These are phyloP conservation scores for Alca torda DNA, from an alignment of 2,797 vertebrate genomes.

Conservation along the genomic window DNA sequence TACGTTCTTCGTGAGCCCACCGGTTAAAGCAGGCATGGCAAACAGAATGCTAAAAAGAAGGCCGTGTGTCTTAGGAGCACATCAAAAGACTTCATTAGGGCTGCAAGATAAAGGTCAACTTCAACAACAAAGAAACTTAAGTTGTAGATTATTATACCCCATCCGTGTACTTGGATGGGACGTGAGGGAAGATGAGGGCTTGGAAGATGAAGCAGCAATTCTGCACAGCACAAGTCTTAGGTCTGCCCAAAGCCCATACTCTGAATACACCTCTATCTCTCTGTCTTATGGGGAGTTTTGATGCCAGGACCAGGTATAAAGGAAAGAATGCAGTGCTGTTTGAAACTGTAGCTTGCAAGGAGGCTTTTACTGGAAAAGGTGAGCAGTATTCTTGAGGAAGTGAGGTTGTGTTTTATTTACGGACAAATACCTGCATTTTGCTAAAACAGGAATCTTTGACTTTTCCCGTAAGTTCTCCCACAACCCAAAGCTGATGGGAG, in stretches of 20 bases:
- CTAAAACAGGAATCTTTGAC: neutral
- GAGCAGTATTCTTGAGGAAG: neutral
- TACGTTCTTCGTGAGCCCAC: neutral
- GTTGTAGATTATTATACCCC: neutral
- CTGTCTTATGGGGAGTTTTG: neutral
- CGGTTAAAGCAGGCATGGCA: neutral
- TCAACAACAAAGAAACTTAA: conserved; percentile 13
- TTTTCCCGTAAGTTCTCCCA: neutral
- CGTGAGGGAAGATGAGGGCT: accelerated
- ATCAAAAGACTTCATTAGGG: conserved; percentile 29
- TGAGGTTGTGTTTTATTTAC: neutral
- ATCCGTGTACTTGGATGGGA: accelerated
- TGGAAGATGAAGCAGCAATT: neutral
- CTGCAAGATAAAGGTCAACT: conserved; percentile 37
- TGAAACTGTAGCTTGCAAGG: neutral
- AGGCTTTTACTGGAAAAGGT: neutral
- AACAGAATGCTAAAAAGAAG: conserved; percentile 38
- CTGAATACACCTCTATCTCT: neutral
- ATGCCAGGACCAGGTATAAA: neutral
- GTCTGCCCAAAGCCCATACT: neutral
- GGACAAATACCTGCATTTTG: neutral
- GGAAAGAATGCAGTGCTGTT: neutral
- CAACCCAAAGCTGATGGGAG: neutral
- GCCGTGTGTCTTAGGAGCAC: neutral
- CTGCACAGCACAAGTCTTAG: neutral